Conservation (phyloP, 2,113 vertebrate species). For the Menidia beryllina region DNA sequence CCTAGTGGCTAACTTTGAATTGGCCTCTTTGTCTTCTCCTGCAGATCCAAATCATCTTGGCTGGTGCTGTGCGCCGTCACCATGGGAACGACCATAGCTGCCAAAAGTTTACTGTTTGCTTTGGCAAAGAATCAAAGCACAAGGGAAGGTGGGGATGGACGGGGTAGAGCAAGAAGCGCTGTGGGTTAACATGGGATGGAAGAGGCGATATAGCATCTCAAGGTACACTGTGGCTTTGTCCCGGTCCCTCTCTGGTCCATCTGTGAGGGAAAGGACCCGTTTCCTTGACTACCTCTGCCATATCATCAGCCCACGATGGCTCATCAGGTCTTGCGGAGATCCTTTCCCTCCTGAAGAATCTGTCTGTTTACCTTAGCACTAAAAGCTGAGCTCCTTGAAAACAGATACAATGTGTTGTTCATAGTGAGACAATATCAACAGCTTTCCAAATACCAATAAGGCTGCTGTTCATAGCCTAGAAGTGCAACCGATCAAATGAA, state of each 20-base stretch:
- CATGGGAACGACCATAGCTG: slow-evolving; percentile 75
- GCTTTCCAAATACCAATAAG: slow-evolving; percentile 59
- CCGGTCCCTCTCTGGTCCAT: slow-evolving; percentile 63
- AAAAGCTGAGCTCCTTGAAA: slow-evolving; percentile 42
- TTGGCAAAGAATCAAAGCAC: slow-evolving; percentile 85
- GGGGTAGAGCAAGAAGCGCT: slow-evolving; percentile 59
- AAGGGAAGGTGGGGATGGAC: slow-evolving; percentile 61
- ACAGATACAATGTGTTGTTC: slow-evolving; percentile 48
- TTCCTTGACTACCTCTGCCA: slow-evolving; percentile 68
- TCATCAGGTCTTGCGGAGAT: slow-evolving; percentile 69
- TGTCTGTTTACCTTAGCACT: slow-evolving; percentile 59
- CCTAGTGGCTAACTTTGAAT: slow-evolving; percentile 78
- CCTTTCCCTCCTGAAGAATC: slow-evolving; percentile 20
- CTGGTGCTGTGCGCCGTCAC: slow-evolving; percentile 74
- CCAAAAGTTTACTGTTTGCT: slow-evolving; percentile 80
- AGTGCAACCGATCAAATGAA: slow-evolving; percentile 45
- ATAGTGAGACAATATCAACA: slow-evolving; percentile 68
- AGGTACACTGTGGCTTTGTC: slow-evolving; percentile 66
- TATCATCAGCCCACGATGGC: slow-evolving; percentile 62
- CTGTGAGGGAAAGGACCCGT: slow-evolving; percentile 54
- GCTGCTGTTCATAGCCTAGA: slow-evolving; percentile 59
- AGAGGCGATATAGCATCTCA: slow-evolving; percentile 70
- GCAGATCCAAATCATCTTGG: slow-evolving; percentile 83
- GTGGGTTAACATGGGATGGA: slow-evolving; percentile 59
- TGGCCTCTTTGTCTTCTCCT: slow-evolving; percentile 82